A percentile compares a stretch with the other conserved stretches of the same genome.
These are phyloP conservation scores for Siniperca chuatsi DNA, from an alignment of 2,113 vertebrate species.

Conservation along the genomic window DNA sequence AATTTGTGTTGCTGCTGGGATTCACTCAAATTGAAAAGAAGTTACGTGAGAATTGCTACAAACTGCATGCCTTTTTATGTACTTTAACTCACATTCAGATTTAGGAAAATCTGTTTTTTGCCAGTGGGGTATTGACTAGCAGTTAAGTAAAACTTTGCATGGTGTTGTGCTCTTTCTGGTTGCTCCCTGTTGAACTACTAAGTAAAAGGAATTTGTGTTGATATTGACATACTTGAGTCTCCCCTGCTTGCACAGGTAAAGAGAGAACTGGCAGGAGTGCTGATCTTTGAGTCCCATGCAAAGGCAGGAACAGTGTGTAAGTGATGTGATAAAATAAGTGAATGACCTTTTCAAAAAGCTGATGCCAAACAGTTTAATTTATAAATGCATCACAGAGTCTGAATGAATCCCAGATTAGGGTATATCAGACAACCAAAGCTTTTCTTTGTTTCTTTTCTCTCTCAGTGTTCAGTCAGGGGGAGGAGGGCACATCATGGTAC, in stretches of 20 bases:
- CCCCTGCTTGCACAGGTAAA: slow-evolving; percentile 88
- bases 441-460: slow-evolving; percentile 62
- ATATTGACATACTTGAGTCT: slow-evolving; percentile 7
- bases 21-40: background rate
- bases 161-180: background rate
- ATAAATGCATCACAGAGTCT: background rate
- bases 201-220: background rate
- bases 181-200: background rate
- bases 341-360: background rate
- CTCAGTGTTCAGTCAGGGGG: slow-evolving; percentile 99
- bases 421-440: background rate
- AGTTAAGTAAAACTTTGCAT: background rate
- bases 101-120: background rate
- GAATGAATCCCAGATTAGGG: background rate
- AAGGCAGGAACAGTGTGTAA: slow-evolving; percentile 98
- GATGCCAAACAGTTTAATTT: background rate
- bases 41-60: background rate
- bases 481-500: slow-evolving; percentile 99
- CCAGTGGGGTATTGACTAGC: background rate
- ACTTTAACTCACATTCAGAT: background rate
- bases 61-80: background rate
- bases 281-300: slow-evolving; percentile 97
- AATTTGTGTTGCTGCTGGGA: background rate
- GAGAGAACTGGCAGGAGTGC: slow-evolving; percentile 93
- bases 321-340: slow-evolving; percentile 67